Evolutionary conservation across 2,888 invertebrate genomes (phyloP).

Genomic region (Dryococelus australis): DNA sequence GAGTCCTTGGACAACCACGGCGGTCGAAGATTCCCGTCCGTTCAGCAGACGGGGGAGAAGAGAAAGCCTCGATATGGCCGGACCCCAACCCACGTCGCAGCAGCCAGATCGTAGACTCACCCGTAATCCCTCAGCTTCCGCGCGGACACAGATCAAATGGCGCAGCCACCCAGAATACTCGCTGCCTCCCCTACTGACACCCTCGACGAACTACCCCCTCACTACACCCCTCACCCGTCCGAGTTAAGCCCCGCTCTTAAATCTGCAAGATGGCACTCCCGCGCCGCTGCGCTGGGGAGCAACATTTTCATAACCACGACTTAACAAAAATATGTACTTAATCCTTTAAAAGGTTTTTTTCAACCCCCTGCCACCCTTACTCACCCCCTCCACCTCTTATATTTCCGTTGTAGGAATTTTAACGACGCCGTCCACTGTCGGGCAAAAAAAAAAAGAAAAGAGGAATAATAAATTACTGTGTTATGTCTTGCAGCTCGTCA

Average conservation of each 20-base stretch:
- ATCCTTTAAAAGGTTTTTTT: constrained; percentile 28
- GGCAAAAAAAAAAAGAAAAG: too few relatives aligned
- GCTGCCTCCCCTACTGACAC: background rate
- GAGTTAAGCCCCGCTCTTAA: background rate
- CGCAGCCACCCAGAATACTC: background rate
- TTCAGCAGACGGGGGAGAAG: too few relatives aligned
- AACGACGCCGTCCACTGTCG: background rate
- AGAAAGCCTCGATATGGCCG: too few relatives aligned
- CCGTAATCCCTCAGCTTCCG: too few relatives aligned
- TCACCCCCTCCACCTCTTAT: background rate
- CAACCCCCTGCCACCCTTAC: background rate
- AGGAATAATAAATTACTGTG: background rate
- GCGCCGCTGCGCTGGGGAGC: background rate
- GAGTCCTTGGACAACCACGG: too few relatives aligned
- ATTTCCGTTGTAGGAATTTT: background rate
- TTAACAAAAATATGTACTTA: constrained; percentile 26
- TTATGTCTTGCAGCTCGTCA: background rate
- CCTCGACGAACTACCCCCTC: background rate
- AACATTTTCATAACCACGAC: constrained; percentile 28
- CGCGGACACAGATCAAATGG: background rate
- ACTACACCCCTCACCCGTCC: background rate
- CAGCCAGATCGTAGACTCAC: too few relatives aligned
- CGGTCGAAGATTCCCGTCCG: too few relatives aligned
- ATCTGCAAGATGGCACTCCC: constrained; percentile 25
- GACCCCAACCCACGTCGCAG: too few relatives aligned